Percentiles rank a stretch among this genome's conserved stretches.
phyloP scores from a whole-genome alignment of 1,140 invertebrate genomes.

The Drosophila sulfurigaster region DNA sequence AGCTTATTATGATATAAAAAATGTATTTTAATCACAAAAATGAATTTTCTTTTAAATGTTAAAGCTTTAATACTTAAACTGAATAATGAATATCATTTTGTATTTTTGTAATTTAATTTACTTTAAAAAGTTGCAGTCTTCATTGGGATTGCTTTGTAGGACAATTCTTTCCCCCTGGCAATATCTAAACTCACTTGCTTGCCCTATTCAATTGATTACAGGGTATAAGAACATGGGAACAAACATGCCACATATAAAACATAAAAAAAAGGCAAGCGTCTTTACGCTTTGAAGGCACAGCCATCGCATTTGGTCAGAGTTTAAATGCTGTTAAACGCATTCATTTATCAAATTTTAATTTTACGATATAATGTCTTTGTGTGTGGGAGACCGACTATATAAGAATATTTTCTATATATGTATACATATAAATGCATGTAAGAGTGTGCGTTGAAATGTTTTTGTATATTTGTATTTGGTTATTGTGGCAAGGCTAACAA shows the following conservation, averaged over 20 bases:
- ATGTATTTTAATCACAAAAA: too few relatives aligned
- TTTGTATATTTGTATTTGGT: conserved; percentile 2
- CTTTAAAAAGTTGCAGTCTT: too few relatives aligned
- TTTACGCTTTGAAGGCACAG: conserved; percentile 7
- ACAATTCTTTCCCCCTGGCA: too few relatives aligned
- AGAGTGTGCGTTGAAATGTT: neutral
- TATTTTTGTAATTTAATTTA: too few relatives aligned
- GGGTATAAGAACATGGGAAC: neutral
- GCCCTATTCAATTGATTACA: conserved; percentile 1
- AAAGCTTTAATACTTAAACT: too few relatives aligned
- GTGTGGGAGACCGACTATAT: conserved; percentile 7
- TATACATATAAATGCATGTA: neutral
- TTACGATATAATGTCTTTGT: conserved; percentile 58
- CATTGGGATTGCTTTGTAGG: too few relatives aligned
- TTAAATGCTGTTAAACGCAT: conserved; percentile 74
- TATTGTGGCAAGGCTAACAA: conserved; percentile 23
- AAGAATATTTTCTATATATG: conserved; percentile 1
- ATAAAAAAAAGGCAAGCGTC: conserved; percentile 6
- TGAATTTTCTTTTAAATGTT: too few relatives aligned
- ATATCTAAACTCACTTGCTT: too few relatives aligned
- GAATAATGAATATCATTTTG: too few relatives aligned
- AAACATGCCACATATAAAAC: neutral
- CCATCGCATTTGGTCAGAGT: conserved; percentile 43
- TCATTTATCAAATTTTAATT: conserved; percentile 77
- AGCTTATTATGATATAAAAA: too few relatives aligned